Evolutionary conservation across 2,888 invertebrate species (phyloP).

Genomic region (Sphaeridia pumilis): DNA sequence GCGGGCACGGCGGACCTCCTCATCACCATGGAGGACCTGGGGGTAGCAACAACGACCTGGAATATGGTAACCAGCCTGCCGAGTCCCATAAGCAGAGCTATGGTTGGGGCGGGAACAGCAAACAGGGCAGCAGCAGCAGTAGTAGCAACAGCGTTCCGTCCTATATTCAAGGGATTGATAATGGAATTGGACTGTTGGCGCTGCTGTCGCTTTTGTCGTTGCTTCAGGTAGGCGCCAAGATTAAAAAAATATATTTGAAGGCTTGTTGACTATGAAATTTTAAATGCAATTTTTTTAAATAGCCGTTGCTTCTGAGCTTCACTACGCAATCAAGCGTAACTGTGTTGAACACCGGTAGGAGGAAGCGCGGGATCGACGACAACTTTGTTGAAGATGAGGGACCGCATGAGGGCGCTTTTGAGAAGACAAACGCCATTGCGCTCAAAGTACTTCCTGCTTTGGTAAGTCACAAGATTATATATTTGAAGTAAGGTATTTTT

Average conservation of each 20-base stretch:
- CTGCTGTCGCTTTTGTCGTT: neutral
- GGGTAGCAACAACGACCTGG: neutral
- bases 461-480: no score
- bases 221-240: neutral
- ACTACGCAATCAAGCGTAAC: neutral
- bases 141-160: no score
- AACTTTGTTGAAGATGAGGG: neutral
- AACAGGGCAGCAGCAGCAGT: no score
- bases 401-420: neutral
- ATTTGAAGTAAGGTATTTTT: neutral
- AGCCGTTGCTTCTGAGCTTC: neutral
- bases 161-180: neutral
- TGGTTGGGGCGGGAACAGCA: neutral
- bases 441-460: conserved; percentile 1
- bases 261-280: neutral
- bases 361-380: neutral
- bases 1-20: no score
- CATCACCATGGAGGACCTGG: neutral
- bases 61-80: neutral
- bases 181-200: neutral
- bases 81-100: neutral
- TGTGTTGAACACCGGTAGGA: neutral
- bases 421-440: neutral
- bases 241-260: neutral
- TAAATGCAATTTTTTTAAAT: neutral